Percentiles rank a stretch among this genome's conserved stretches.
Evolutionary conservation across 2,888 invertebrate species (phyloP).

Genomic region (Nemapogon koenigi): DNA sequence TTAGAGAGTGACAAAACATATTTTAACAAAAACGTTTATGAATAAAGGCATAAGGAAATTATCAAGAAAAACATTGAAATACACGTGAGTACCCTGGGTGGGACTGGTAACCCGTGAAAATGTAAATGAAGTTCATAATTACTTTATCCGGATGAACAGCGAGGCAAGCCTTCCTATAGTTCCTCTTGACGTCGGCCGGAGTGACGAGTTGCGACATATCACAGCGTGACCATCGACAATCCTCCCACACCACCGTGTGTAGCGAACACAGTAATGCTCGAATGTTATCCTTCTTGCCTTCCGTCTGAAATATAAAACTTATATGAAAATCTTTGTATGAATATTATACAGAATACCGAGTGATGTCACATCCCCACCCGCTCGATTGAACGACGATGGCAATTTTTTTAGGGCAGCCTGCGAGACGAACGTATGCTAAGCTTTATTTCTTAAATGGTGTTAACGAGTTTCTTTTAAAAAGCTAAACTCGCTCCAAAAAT

Average conservation of each 20-base stretch:
- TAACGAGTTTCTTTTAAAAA: too few relatives aligned
- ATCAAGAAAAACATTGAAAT: too few relatives aligned
- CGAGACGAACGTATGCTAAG: too few relatives aligned
- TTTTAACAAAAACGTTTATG: too few relatives aligned
- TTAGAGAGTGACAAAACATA: too few relatives aligned
- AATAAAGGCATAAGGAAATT: too few relatives aligned
- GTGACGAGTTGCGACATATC: constrained; percentile 95
- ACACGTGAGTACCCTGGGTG: background rate
- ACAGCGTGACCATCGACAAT: constrained; percentile 89
- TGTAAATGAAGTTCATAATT: constrained; percentile 17
- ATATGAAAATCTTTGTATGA: background rate
- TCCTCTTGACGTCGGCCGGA: constrained; percentile 92
- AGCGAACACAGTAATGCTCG: constrained; percentile 93
- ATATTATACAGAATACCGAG: background rate
- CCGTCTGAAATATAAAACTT: constrained; percentile 65
- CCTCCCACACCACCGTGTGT: constrained; percentile 92
- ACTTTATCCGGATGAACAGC: constrained; percentile 99
- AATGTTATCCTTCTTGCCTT: constrained; percentile 96
- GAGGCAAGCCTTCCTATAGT: constrained; percentile 93
- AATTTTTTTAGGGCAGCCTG: too few relatives aligned
- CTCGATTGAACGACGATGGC: too few relatives aligned
- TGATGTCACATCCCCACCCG: too few relatives aligned
- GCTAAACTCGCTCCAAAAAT: too few relatives aligned
- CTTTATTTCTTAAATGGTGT: too few relatives aligned
- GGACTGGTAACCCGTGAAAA: background rate